Conservation (phyloP, 2,797 vertebrate species). For the Crocodylus rhombifer region DNA sequence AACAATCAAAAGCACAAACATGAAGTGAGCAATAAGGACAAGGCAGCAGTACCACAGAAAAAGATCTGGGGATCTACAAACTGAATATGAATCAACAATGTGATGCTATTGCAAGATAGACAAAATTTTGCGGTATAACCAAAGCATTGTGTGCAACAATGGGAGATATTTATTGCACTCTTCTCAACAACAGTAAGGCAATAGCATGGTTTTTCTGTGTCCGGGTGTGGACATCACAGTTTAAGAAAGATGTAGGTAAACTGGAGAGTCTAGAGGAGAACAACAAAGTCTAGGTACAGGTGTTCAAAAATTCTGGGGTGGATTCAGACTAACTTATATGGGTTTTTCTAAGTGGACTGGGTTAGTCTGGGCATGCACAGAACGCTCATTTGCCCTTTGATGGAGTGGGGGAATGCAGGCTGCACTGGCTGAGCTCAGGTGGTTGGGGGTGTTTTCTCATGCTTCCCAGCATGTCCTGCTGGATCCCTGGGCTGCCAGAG, state of each 20-base stretch:
- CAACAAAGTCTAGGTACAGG: not conserved
- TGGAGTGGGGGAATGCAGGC: no score
- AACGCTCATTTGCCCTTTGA: no score
- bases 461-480: no score
- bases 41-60: not conserved
- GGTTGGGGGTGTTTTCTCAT: no score
- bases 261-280: not conserved
- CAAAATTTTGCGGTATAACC: slow-evolving; percentile 7
- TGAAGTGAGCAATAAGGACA: slow-evolving; percentile 11
- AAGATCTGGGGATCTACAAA: slow-evolving; percentile 25
- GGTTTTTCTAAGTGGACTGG: no score
- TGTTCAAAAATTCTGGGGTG: no score
- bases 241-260: not conserved
- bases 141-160: not conserved
- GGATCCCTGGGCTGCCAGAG: no score
- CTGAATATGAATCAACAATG: not conserved
- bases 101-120: slow-evolving; percentile 23
- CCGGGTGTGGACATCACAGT: not conserved
- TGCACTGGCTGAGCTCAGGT: no score
- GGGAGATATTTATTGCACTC: not conserved
- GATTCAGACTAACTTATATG: no score
- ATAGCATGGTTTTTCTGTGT: not conserved
- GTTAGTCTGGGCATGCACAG: no score
- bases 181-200: not conserved
- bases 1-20: slow-evolving; percentile 4